Evolutionary conservation across 2,888 invertebrate species (phyloP).

Genomic region (Andrena bucephala): DNA sequence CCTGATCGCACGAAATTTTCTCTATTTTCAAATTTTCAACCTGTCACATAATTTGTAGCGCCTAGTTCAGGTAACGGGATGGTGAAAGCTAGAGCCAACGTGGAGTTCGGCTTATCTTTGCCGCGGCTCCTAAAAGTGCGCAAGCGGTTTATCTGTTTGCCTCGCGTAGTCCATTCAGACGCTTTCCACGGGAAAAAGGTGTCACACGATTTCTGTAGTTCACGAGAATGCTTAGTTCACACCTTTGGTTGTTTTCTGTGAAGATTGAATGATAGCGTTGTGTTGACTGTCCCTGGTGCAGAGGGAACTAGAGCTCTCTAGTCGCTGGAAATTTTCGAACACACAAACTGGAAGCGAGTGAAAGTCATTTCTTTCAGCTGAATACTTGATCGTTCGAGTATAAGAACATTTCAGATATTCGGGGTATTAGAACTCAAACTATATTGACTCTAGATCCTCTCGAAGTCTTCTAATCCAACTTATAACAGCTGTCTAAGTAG

Average conservation of each 20-base stretch:
- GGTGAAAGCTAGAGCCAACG: slow-evolving; percentile 52
- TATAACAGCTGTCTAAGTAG: too few species aligned
- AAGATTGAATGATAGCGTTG: not conserved
- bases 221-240: not conserved
- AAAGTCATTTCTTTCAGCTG: slow-evolving; percentile 15
- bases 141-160: slow-evolving; percentile 27
- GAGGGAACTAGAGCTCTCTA: too few species aligned
- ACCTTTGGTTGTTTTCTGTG: not conserved
- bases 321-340: too few species aligned
- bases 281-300: too few species aligned
- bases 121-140: slow-evolving; percentile 1
- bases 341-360: not conserved
- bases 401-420: not conserved
- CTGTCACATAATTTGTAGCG: slow-evolving; percentile 1
- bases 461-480: too few species aligned
- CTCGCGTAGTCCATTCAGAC: not conserved
- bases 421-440: too few species aligned
- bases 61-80: slow-evolving; percentile 36
- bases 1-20: slow-evolving; percentile 6
- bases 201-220: not conserved
- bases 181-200: not conserved
- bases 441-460: too few species aligned
- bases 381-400: not conserved
- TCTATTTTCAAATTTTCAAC: slow-evolving; percentile 27
- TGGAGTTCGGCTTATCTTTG: slow-evolving; percentile 32